Evolutionary conservation across 1,140 invertebrate species (phyloP).

Genomic region (Homarus americanus): DNA sequence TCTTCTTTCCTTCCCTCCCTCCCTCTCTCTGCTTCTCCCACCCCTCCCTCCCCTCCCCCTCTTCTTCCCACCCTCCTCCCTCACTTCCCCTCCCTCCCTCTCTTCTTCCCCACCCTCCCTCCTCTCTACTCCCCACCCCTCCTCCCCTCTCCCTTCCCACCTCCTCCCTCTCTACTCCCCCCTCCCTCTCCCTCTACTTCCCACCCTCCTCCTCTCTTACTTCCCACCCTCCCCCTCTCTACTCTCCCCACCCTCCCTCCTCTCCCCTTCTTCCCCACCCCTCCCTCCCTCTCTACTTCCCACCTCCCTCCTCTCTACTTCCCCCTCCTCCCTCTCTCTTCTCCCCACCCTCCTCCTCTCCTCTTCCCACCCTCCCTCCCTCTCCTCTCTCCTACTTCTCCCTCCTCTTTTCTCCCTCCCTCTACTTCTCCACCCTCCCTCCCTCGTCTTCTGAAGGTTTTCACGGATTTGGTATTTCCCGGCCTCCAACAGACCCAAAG

Average conservation of each 20-base stretch:
- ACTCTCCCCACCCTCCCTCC: no score
- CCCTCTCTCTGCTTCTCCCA: not conserved
- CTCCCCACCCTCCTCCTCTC: no score
- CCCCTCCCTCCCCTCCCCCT: not conserved
- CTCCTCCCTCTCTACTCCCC: not conserved
- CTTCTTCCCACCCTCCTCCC: not conserved
- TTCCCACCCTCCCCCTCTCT: no score
- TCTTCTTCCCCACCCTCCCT: not conserved
- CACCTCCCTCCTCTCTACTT: no score
- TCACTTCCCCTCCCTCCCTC: not conserved
- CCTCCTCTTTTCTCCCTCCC: not conserved
- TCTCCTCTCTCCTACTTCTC: not conserved
- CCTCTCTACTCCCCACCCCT: not conserved
- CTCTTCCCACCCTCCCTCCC: not conserved
- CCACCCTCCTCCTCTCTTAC: no score
- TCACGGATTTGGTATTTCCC: slow-evolving; percentile 25
- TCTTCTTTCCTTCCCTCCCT: not conserved
- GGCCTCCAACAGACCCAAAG: slow-evolving; percentile 2
- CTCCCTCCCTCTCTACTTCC: no score
- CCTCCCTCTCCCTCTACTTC: not conserved
- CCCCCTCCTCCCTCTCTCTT: not conserved
- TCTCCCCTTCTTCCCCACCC: no score
- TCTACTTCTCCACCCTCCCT: not conserved
- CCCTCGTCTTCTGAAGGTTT: not conserved
- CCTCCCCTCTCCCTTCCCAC: not conserved